Evolutionary conservation across 2,113 vertebrate species (phyloP), one percentile per base, ranked within the genome.

Genomic region (Hiodon tergisus): DNA sequence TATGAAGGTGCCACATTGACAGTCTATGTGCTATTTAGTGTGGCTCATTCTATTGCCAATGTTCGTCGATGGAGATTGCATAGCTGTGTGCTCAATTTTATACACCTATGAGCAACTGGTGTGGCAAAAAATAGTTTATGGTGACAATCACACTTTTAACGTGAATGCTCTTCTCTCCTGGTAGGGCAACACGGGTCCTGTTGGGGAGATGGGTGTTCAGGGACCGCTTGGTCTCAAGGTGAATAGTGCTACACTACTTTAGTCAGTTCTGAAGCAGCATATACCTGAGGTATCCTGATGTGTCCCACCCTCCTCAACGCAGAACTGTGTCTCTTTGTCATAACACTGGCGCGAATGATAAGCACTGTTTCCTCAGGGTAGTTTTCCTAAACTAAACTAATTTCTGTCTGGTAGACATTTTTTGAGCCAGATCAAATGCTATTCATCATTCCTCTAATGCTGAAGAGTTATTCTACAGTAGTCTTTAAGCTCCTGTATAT

Each of bases 211-310:
- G 51, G 97, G 97, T 73, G 90, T 90, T 82, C 90, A 93, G 63
- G 97, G 97, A 93, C 95, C 90, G 70, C 92, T 88, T 80, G 97
- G 97, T 89, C 86, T 98, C 83, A 99, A 99, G 94, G 97, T 99
- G 90, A 93, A 78, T 75, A 2, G 58, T 71, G 16, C 57, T 16
- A 6, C 14, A 14, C 67, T 2, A 4, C 31, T 31, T 31, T 31
- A 31, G 31, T 31, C 6, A 31, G 31, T 31, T 31, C 31, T 31
- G 31, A 2, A 31, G 31, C 31, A 31, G 31, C 31, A 31, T 8
- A 65, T 46, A 31, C 7, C 9, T 16, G 8, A 46, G 62, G 63
- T 66, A 47, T 66, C 63, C 63, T 66, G 31, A 47, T 66, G 48
- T 17, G 31, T 48, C 63, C 63, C 10, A 10, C 7, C 8, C 63